phyloP scores from a whole-genome alignment of 2,888 invertebrate species.

The Agrotis ipsilon region DNA sequence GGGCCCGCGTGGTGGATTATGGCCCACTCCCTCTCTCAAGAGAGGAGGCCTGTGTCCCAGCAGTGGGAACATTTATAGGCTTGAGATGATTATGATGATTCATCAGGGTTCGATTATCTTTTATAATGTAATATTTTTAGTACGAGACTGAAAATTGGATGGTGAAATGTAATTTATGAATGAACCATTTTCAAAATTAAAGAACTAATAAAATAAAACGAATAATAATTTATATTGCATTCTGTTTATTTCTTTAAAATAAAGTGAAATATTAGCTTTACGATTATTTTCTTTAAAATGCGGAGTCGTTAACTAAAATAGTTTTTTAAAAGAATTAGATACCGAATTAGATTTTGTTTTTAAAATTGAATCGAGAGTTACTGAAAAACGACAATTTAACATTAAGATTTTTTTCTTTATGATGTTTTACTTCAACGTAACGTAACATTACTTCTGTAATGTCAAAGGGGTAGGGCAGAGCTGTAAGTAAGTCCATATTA shows the following conservation, averaged over 20 bases:
- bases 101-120: too few relatives aligned
- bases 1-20: too few relatives aligned
- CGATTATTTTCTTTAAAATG: background rate
- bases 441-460: background rate
- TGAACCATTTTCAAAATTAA: background rate
- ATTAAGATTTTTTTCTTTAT: background rate
- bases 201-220: background rate
- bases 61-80: too few relatives aligned
- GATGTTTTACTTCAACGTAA: background rate
- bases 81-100: too few relatives aligned
- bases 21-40: too few relatives aligned
- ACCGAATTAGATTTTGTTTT: conserved; percentile 1
- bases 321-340: conserved; percentile 15
- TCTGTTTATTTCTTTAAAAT: conserved; percentile 5
- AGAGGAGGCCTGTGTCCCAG: too few relatives aligned
- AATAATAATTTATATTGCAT: conserved; percentile 20
- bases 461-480: too few relatives aligned
- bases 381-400: background rate
- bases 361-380: too few relatives aligned
- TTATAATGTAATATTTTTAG: too few relatives aligned
- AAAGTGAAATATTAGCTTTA: conserved; percentile 1
- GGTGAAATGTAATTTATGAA: background rate
- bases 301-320: background rate
- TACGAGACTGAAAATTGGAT: background rate
- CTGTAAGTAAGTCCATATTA: too few relatives aligned